phyloP scores from a whole-genome alignment of 2,113 vertebrate species.

The Nannospalax galili region DNA sequence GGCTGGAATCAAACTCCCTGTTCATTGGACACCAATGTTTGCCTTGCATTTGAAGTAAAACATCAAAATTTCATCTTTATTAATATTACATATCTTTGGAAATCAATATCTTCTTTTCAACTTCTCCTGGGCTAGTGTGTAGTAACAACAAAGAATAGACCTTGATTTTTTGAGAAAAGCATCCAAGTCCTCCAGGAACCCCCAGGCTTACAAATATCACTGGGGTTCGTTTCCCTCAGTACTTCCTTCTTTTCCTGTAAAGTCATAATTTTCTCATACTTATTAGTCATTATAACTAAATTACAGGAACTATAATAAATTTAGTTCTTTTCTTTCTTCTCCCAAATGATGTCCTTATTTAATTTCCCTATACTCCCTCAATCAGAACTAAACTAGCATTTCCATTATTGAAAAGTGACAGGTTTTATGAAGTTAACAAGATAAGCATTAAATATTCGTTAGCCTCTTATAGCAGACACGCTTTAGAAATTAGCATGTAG shows the following conservation, averaged over 20 bases:
- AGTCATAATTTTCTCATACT: constrained; percentile 7
- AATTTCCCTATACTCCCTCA: constrained; percentile 28
- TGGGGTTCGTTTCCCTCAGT: background rate
- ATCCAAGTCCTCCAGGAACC: background rate
- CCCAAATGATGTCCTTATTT: background rate
- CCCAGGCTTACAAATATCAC: background rate
- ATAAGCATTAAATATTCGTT: constrained; percentile 48
- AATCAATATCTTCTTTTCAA: background rate
- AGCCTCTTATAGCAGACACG: constrained; percentile 44
- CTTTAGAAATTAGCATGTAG: constrained; percentile 56
- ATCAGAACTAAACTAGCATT: constrained; percentile 58
- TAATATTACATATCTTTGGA: background rate
- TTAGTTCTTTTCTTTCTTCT: constrained; percentile 27
- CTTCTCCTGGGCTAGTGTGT: background rate
- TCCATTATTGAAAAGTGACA: constrained; percentile 66
- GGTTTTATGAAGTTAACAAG: constrained; percentile 41
- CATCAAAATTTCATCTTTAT: background rate
- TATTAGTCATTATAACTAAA: constrained; percentile 56
- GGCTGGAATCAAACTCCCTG: background rate
- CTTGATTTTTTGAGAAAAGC: background rate
- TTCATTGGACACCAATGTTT: background rate
- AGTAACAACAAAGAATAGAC: background rate
- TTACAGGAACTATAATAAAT: constrained; percentile 30
- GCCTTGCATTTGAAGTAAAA: background rate
- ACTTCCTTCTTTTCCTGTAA: background rate